Conservation (phyloP, 2,113 vertebrate genomes). For the Oreocharis arfaki region DNA sequence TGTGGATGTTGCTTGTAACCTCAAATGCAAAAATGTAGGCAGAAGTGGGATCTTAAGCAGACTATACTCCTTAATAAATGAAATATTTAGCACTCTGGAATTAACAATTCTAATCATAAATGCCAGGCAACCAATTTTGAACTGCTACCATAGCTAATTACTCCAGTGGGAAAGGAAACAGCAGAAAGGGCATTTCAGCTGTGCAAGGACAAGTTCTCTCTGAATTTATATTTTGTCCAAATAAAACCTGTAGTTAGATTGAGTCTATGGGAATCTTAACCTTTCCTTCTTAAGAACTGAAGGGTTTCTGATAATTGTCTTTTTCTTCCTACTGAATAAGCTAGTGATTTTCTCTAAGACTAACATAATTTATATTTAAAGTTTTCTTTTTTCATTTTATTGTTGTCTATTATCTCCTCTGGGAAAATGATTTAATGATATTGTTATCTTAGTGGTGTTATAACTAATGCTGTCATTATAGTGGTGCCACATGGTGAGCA, state of each 20-base stretch:
- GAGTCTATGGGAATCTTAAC: neutral
- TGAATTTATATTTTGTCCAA: slow-evolving; percentile 32
- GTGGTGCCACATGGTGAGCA: neutral
- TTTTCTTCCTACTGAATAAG: neutral
- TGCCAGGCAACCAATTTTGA: slow-evolving; percentile 34
- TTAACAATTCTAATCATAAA: slow-evolving; percentile 53
- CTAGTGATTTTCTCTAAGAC: neutral
- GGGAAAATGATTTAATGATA: neutral
- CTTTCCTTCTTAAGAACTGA: neutral
- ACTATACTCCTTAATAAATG: neutral
- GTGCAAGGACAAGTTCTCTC: slow-evolving; percentile 31
- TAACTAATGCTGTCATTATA: neutral
- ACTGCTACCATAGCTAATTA: slow-evolving; percentile 50
- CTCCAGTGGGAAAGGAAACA: slow-evolving; percentile 19
- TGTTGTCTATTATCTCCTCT: neutral
- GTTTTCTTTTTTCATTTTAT: neutral
- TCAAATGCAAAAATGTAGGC: neutral
- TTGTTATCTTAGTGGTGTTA: neutral
- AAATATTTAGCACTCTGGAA: slow-evolving; percentile 28
- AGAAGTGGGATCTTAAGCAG: neutral
- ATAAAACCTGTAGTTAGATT: neutral
- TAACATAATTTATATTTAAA: neutral
- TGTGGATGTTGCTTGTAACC: neutral
- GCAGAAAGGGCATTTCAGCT: slow-evolving; percentile 12
- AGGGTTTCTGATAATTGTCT: neutral